Percentiles rank a stretch among this genome's conserved stretches.
phyloP scores from a whole-genome alignment of 2,888 invertebrate genomes.

The Drosophila anomalipes region DNA sequence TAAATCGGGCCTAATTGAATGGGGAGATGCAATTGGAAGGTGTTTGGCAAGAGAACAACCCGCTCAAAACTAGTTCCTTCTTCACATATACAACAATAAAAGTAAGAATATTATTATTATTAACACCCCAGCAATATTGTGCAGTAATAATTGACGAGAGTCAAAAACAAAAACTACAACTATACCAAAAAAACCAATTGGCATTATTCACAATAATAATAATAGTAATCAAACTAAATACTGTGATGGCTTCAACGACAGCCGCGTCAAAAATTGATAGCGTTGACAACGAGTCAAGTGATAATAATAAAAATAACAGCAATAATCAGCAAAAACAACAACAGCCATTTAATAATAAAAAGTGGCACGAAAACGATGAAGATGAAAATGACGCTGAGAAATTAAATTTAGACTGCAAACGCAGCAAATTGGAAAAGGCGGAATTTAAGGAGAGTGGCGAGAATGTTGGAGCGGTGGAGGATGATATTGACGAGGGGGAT shows the following conservation, averaged over 20 bases:
- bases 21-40: conserved; percentile 66
- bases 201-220: not conserved
- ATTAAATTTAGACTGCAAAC: not conserved
- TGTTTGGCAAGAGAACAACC: conserved; percentile 32
- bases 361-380: not conserved
- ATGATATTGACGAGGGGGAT: not conserved
- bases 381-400: not conserved
- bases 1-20: conserved; percentile 19
- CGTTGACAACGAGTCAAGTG: conserved; percentile 1
- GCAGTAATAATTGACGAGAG: conserved; percentile 1
- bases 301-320: not conserved
- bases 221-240: not conserved
- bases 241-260: conserved; percentile 58
- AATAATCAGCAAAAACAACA: not conserved
- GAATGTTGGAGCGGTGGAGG: not conserved
- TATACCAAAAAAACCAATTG: not conserved
- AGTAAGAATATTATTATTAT: conserved; percentile 24
- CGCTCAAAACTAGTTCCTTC: conserved; percentile 73
- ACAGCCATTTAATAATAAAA: conserved; percentile 23
- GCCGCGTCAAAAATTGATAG: conserved; percentile 3
- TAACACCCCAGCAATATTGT: conserved; percentile 1
- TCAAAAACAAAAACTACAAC: not conserved
- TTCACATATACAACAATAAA: conserved; percentile 43
- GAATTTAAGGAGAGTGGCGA: not conserved
- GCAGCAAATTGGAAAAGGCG: not conserved